Percentiles rank a stretch among this genome's conserved stretches.
These are phyloP conservation scores for Eonycteris spelaea DNA, from an alignment of 2,113 vertebrate species.

Conservation along the genomic window DNA sequence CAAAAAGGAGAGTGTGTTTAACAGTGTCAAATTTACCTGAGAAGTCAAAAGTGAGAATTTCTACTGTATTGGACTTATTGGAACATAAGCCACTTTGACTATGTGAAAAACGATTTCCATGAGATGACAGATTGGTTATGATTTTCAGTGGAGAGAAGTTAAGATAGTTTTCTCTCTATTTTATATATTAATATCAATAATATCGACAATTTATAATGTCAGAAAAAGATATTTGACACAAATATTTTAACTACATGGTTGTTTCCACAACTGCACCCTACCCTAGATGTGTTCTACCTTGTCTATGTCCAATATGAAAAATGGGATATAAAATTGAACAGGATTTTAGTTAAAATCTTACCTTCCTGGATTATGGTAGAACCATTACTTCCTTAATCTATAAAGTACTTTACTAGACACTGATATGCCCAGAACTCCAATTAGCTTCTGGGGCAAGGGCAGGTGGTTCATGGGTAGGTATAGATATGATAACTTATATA, in stretches of 20 bases:
- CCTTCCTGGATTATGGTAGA: neutral
- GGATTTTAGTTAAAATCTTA: neutral
- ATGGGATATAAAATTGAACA: neutral
- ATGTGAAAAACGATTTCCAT: neutral
- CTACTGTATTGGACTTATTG: neutral
- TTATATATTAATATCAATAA: neutral
- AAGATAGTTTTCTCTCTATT: neutral
- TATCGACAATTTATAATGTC: neutral
- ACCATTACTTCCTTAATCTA: neutral
- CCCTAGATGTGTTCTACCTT: neutral
- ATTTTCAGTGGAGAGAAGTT: neutral
- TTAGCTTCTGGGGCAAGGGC: neutral
- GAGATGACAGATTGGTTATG: neutral
- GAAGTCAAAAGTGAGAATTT: neutral
- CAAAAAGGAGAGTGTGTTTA: neutral
- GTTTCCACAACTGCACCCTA: neutral
- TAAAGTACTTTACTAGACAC: neutral
- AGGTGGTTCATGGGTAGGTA: neutral
- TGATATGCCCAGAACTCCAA: neutral
- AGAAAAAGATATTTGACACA: neutral
- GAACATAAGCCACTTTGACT: neutral
- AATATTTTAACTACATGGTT: neutral
- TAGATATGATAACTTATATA: too few relatives aligned
- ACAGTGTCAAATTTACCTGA: neutral
- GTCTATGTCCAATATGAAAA: neutral